Percentiles rank a stretch among this genome's conserved stretches.
Conservation (phyloP, 2,113 vertebrate genomes). For the Percina caprodes region DNA sequence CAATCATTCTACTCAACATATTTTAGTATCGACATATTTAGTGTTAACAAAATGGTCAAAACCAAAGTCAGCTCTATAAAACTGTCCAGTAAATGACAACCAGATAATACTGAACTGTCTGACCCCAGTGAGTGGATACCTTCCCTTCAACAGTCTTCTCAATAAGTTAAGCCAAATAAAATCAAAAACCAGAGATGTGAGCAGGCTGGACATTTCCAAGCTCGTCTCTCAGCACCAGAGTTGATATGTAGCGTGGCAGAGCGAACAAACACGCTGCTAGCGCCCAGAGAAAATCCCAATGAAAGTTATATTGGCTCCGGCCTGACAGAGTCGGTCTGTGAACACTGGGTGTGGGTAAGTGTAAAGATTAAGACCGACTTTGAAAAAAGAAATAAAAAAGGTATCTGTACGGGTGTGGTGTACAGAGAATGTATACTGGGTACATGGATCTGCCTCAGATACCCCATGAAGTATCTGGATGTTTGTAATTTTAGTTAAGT, state of each 20-base stretch:
- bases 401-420: background rate
- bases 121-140: conserved; percentile 16
- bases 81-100: background rate
- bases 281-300: conserved; percentile 32
- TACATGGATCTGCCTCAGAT: background rate
- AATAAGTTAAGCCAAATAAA: conserved; percentile 34
- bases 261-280: conserved; percentile 25
- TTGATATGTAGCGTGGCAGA: conserved; percentile 36
- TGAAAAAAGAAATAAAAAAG: conserved; percentile 9
- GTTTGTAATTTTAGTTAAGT: conserved; percentile 3
- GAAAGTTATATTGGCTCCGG: conserved; percentile 34
- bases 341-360: conserved; percentile 1
- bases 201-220: conserved; percentile 27
- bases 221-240: conserved; percentile 48
- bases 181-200: conserved; percentile 37
- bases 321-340: conserved; percentile 20
- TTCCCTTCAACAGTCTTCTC: conserved; percentile 6
- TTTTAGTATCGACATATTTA: background rate
- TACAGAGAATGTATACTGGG: background rate
- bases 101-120: conserved; percentile 14
- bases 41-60: background rate
- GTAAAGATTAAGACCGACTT: conserved; percentile 2
- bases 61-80: background rate
- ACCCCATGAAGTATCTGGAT: background rate
- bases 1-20: background rate